These are phyloP conservation scores for Phocoena phocoena DNA, from an alignment of 2,113 vertebrate species.

Conservation along the genomic window DNA sequence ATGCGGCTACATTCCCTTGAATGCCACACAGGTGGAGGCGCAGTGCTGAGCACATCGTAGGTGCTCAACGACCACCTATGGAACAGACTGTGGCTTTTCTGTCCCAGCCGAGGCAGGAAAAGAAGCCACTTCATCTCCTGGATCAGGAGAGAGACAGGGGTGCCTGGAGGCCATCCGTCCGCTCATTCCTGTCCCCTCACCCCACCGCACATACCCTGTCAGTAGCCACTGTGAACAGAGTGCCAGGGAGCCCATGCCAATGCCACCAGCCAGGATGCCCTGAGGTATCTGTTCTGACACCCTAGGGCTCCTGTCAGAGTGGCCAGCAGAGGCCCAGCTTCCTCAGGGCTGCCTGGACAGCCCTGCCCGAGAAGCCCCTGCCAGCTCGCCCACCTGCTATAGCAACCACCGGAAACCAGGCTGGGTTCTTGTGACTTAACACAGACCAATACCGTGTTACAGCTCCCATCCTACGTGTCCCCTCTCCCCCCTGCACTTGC, in stretches of 20 bases:
- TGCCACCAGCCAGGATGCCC: not conserved
- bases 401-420: not conserved
- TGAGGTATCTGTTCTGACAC: not conserved
- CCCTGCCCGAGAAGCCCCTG: not conserved
- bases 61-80: not conserved
- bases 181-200: not conserved
- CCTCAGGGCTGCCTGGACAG: not conserved
- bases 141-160: not conserved
- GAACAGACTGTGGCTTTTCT: not conserved
- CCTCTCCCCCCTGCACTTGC: not conserved
- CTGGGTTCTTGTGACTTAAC: not conserved
- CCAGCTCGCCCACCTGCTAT: rapidly evolving
- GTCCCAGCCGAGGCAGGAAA: not conserved
- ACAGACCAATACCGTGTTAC: rapidly evolving
- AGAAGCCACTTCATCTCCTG: not conserved
- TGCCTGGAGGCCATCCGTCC: not conserved
- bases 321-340: not conserved
- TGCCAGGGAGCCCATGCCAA: not conserved
- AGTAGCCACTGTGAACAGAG: not conserved
- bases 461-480: not conserved
- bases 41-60: rapidly evolving
- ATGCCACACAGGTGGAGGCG: not conserved
- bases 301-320: not conserved
- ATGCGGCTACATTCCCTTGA: not conserved
- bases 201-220: not conserved